These are phyloP conservation scores for Protaetia brevitarsis DNA, from an alignment of 1,140 invertebrate species.

Conservation along the genomic window DNA sequence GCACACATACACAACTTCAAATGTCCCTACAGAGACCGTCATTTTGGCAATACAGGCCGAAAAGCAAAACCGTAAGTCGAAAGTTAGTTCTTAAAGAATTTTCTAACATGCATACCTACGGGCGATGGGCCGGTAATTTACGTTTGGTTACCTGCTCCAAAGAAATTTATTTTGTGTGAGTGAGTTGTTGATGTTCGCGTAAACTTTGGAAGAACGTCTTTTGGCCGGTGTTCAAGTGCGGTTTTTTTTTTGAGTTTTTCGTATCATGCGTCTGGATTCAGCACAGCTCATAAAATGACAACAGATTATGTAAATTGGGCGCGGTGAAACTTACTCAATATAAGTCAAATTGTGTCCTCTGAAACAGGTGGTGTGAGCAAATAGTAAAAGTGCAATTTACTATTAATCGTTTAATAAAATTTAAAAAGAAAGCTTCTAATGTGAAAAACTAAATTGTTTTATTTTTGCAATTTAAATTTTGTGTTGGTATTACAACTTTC, in stretches of 20 bases:
- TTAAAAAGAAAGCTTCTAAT: too few relatives aligned
- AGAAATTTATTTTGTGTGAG: not conserved
- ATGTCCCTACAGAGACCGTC: constrained; percentile 12
- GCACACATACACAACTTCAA: not conserved
- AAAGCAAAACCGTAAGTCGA: constrained; percentile 11
- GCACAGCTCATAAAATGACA: not conserved
- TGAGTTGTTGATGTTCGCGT: constrained; percentile 6
- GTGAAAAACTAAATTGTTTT: too few relatives aligned
- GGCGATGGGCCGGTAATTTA: not conserved
- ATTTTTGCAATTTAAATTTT: too few relatives aligned
- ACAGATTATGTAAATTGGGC: not conserved
- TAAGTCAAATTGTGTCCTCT: too few relatives aligned
- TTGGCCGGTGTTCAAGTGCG: not conserved
- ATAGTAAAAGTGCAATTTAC: too few relatives aligned
- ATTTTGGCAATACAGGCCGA: constrained; percentile 10
- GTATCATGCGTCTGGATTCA: not conserved
- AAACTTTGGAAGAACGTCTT: not conserved
- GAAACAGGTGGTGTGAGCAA: too few relatives aligned
- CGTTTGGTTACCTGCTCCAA: constrained; percentile 7
- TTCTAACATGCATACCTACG: not conserved
- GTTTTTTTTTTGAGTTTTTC: not conserved
- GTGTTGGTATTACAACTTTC: too few relatives aligned
- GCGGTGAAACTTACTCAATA: too few relatives aligned
- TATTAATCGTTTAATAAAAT: too few relatives aligned
- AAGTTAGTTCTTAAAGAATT: constrained; percentile 4